Evolutionary conservation across 1,140 invertebrate genomes (phyloP).

Genomic region (Pararge aegeria): DNA sequence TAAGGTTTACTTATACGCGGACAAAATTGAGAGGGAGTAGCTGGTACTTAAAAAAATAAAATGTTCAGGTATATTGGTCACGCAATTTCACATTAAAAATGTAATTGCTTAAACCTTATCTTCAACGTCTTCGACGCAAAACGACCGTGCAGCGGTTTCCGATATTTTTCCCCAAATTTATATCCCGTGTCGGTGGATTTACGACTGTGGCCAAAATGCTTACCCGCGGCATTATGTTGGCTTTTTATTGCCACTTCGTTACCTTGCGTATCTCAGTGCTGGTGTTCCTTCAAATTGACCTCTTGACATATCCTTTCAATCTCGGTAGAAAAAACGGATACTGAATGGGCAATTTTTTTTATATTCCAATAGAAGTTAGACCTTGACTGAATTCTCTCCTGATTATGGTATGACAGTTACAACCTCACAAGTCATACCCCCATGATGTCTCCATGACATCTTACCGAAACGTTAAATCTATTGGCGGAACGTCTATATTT

Average conservation of each 20-base stretch:
- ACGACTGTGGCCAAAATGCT: conserved; percentile 68
- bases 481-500: too few species aligned
- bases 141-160: conserved; percentile 35
- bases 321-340: neutral
- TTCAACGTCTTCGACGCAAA: neutral
- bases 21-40: too few species aligned
- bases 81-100: neutral
- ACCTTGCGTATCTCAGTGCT: conserved; percentile 60
- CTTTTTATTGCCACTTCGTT: conserved; percentile 73
- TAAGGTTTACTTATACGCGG: too few species aligned
- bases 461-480: too few species aligned
- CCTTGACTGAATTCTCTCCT: too few species aligned
- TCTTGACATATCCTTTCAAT: conserved; percentile 38
- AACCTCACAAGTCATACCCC: too few species aligned
- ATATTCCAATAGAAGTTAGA: too few species aligned
- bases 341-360: neutral
- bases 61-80: too few species aligned
- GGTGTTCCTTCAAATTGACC: conserved; percentile 53
- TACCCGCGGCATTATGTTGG: conserved; percentile 67
- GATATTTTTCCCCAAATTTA: conserved; percentile 66
- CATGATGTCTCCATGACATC: too few species aligned
- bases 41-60: too few species aligned
- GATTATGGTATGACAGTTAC: too few species aligned
- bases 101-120: neutral
- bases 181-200: conserved; percentile 52